phyloP scores from a whole-genome alignment of 2,888 invertebrate species.

The Euproctis similis region DNA sequence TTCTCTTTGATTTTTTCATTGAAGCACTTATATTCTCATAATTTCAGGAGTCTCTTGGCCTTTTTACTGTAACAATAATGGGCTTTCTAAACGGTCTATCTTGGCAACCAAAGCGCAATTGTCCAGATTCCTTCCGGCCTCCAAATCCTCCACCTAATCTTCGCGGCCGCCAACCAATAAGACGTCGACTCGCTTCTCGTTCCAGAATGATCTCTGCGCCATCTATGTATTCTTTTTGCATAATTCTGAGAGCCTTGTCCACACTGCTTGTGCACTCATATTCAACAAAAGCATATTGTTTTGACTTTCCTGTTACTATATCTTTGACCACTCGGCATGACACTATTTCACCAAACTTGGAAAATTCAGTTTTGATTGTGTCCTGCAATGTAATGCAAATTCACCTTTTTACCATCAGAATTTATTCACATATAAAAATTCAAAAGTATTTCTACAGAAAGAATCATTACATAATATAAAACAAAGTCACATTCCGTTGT shows the following conservation, averaged over 20 bases:
- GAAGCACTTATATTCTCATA: too few species aligned
- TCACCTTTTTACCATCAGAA: too few species aligned
- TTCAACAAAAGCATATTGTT: constrained; percentile 91
- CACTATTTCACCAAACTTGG: constrained; percentile 79
- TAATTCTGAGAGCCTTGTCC: constrained; percentile 76
- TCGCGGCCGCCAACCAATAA: constrained; percentile 89
- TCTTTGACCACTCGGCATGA: constrained; percentile 82
- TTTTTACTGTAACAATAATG: constrained; percentile 30
- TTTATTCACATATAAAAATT: too few species aligned
- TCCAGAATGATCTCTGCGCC: constrained; percentile 82
- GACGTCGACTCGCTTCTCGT: constrained; percentile 81
- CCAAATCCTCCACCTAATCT: constrained; percentile 92
- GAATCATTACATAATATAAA: too few species aligned
- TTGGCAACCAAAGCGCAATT: constrained; percentile 89
- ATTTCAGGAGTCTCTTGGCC: too few species aligned
- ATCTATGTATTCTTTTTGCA: constrained; percentile 78
- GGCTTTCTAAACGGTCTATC: constrained; percentile 85
- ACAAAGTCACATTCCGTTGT: too few species aligned
- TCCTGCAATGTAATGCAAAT: too few species aligned
- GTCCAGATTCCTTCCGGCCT: constrained; percentile 90
- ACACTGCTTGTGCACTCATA: constrained; percentile 78
- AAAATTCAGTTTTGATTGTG: constrained; percentile 72
- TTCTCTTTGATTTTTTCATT: too few species aligned
- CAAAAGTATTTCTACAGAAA: too few species aligned
- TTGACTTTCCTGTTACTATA: constrained; percentile 87